These are phyloP conservation scores for Osmerus eperlanus DNA, from an alignment of 2,113 vertebrate species.

Conservation along the genomic window DNA sequence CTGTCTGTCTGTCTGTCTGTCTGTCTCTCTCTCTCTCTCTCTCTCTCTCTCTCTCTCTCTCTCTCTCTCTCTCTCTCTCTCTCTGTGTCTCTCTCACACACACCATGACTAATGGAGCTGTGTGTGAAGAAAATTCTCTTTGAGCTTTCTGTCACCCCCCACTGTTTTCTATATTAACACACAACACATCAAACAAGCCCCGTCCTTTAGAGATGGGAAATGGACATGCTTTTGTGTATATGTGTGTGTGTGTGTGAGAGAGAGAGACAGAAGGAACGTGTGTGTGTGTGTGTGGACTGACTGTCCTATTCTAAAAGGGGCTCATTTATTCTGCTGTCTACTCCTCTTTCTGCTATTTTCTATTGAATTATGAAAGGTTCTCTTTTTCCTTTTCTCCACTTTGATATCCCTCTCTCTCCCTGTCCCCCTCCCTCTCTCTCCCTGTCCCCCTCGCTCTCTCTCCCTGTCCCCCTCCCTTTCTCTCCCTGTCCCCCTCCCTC, in stretches of 20 bases:
- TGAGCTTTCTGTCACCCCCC: slow-evolving; percentile 52
- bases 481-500: slow-evolving; percentile 26
- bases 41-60: no score
- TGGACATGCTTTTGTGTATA: slow-evolving; percentile 32
- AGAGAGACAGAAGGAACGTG: no score
- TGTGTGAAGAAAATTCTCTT: slow-evolving; percentile 60
- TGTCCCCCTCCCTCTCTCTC: background rate
- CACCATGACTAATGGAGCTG: slow-evolving; percentile 43
- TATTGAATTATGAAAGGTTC: slow-evolving; percentile 33
- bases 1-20: no score
- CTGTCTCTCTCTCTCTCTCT: no score
- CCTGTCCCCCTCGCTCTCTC: slow-evolving; percentile 8
- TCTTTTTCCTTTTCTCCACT: slow-evolving; percentile 6
- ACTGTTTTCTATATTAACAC: slow-evolving; percentile 52
- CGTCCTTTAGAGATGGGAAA: slow-evolving; percentile 44
- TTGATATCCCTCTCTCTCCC: background rate
- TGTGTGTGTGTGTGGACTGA: slow-evolving; percentile 23
- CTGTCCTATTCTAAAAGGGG: slow-evolving; percentile 23
- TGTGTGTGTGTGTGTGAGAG: no score
- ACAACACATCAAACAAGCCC: slow-evolving; percentile 62
- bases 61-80: no score
- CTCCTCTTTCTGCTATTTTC: slow-evolving; percentile 16
- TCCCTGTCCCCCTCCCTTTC: slow-evolving; percentile 12
- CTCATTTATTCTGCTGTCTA: no score
- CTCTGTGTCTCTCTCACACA: background rate